A percentile compares a stretch with the other conserved stretches of the same genome.
Evolutionary conservation across 2,113 vertebrate genomes (phyloP).

Genomic region (Myotis davidii): DNA sequence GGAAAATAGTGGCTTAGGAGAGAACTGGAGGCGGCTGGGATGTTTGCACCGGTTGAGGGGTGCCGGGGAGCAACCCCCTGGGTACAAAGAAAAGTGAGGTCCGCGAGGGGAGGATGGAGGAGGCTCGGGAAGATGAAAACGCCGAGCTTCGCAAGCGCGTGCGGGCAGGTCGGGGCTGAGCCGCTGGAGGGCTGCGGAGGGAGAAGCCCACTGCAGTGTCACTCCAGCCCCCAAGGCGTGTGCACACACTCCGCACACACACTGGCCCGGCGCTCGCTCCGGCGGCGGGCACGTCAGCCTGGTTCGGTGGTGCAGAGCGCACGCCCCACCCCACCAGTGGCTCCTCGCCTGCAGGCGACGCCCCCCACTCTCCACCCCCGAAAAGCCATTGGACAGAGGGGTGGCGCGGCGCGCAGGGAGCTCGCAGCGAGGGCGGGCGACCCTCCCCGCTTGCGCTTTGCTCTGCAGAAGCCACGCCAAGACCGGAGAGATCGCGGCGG

Average conservation of each 20-base stretch:
- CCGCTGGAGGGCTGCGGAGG: constrained; percentile 58
- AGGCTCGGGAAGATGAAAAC: neutral
- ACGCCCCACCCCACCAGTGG: constrained; percentile 70
- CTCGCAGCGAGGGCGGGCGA: constrained; percentile 54
- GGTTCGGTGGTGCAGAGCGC: neutral
- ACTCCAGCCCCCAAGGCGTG: constrained; percentile 72
- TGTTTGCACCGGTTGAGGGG: constrained; percentile 48
- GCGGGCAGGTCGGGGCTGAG: constrained; percentile 32
- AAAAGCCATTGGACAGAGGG: constrained; percentile 76
- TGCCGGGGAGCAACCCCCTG: constrained; percentile 40
- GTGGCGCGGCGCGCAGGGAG: constrained; percentile 70
- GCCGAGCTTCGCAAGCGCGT: neutral
- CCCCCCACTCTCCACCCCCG: constrained; percentile 62
- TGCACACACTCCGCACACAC: constrained; percentile 44
- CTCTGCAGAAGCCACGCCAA: constrained; percentile 66
- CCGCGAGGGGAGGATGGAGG: neutral
- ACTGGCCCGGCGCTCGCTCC: constrained; percentile 51
- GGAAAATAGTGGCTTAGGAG: constrained; percentile 76
- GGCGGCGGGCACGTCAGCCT: constrained; percentile 55
- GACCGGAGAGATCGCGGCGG: neutral
- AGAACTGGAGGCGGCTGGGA: constrained; percentile 59
- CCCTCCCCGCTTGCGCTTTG: constrained; percentile 72
- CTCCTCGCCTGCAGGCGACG: constrained; percentile 61
- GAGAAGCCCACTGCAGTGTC: constrained; percentile 81
- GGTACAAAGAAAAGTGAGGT: constrained; percentile 56